phyloP scores from a whole-genome alignment of 2,888 invertebrate genomes.

The Pelosia muscerda region DNA sequence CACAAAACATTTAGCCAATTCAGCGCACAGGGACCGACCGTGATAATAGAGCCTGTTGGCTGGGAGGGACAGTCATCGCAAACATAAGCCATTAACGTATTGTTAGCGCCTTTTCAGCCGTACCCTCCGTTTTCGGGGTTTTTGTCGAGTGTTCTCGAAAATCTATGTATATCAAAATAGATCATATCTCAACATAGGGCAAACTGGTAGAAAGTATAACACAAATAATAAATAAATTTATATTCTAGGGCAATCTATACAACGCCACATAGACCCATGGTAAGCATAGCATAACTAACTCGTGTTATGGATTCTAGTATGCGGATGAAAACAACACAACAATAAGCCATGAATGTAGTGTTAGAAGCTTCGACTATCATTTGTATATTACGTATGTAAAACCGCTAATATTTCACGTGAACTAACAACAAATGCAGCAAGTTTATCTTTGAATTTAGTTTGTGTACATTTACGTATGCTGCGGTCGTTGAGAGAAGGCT shows the following conservation, averaged over 20 bases:
- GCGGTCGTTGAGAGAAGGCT: constrained; percentile 53
- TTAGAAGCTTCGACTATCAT: neutral
- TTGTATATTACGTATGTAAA: constrained; percentile 5
- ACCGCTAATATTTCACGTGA: constrained; percentile 14
- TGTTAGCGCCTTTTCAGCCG: constrained; percentile 77
- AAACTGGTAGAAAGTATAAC: constrained; percentile 10
- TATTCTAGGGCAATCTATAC: too few relatives aligned
- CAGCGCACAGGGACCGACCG: constrained; percentile 78
- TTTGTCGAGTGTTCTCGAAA: constrained; percentile 66
- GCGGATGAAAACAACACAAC: neutral
- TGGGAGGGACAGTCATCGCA: constrained; percentile 80
- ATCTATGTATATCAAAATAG: constrained; percentile 55
- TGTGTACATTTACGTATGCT: constrained; percentile 52
- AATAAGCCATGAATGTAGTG: neutral
- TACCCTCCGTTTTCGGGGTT: constrained; percentile 66
- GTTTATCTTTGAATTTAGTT: constrained; percentile 42
- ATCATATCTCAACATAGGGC: constrained; percentile 41
- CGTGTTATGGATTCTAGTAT: too few relatives aligned
- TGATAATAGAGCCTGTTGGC: constrained; percentile 83
- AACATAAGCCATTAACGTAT: constrained; percentile 85
- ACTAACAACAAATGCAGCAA: constrained; percentile 36
- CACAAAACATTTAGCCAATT: constrained; percentile 86
- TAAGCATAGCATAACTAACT: too few relatives aligned
- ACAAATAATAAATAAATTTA: too few relatives aligned
- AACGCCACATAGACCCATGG: too few relatives aligned